Conservation (phyloP, 2,113 vertebrate species). For the Hyla sarda region DNA sequence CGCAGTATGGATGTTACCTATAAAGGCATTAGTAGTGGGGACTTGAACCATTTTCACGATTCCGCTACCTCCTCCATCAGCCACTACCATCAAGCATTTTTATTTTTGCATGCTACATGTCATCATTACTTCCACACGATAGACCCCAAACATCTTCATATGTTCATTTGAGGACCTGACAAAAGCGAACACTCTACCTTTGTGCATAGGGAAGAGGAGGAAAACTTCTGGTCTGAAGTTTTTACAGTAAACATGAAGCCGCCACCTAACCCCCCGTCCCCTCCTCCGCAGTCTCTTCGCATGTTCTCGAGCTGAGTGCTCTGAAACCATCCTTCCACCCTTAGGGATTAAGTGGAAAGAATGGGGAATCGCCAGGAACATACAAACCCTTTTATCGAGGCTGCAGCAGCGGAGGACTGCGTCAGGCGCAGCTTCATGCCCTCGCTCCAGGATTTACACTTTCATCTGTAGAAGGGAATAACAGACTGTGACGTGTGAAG, state of each 20-base stretch:
- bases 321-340: neutral
- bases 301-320: neutral
- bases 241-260: neutral
- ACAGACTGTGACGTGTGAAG: neutral
- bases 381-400: slow-evolving; percentile 47
- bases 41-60: neutral
- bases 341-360: slow-evolving; percentile 37
- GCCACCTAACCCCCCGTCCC: no score
- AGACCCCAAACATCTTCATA: neutral
- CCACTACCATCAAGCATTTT: neutral
- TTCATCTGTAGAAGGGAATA: neutral
- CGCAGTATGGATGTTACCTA: neutral
- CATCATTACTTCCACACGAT: no score
- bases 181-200: neutral
- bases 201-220: neutral
- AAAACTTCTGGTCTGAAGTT: slow-evolving; percentile 7
- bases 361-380: slow-evolving; percentile 31
- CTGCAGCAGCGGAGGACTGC: slow-evolving; percentile 27
- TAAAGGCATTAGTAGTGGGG: neutral
- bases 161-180: no score
- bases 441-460: neutral
- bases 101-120: neutral
- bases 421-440: slow-evolving; percentile 7
- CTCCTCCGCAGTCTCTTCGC: no score
- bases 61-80: neutral